Base-by-base conservation (phyloP, 2,113 vertebrate genomes). In the Hyla sarda region DNA sequence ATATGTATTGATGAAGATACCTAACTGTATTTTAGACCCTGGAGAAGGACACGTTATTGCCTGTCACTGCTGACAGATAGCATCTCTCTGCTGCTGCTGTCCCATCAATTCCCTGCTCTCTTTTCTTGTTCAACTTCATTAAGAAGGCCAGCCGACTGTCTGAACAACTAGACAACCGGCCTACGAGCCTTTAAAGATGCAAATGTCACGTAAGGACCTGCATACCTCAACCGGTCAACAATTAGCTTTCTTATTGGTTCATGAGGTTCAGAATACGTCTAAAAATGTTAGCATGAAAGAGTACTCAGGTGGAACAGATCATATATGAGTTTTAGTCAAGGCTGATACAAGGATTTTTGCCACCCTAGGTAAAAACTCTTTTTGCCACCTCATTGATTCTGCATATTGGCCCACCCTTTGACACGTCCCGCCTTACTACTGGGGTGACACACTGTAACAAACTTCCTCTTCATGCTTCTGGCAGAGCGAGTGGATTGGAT, bases 51-150 rank as follows among this genome's bases (percentile, higher is more conserved):
- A 82, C 85, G 74, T 87, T 82, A 87, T 87, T 87, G 85, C 85
- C 85, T 87, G 85, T 87, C 85, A 87, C 78, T 62, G 85, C 85
- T 87, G 78, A 87, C 85, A 87, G 85, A 87, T 87, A 87, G 85
- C 85, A 60, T 87, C 77, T 87, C 78, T 82, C 85, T 32, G 78
- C 74, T 34, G 48, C 74, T 82, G 78, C 85, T 41, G 25, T 87
- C 85, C 67, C 74, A 87, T 87, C 85, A 82, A 87, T 87, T 82
- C 77, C 85, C 78, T 82, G 77, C 85, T 87, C 77, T 56, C 65
- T 58, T 56, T 74, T 11, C 85, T 74, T 81, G 50, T 74, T 87
- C 77, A 81, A 82, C 85, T 87, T 82, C 85, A 87, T 87, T 87
- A 87, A 82, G 69, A 87, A 87, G 65, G 48, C 67, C 41, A 56